Conservation (phyloP, 2,113 vertebrate genomes). For the Paramisgurnus dabryanus region DNA sequence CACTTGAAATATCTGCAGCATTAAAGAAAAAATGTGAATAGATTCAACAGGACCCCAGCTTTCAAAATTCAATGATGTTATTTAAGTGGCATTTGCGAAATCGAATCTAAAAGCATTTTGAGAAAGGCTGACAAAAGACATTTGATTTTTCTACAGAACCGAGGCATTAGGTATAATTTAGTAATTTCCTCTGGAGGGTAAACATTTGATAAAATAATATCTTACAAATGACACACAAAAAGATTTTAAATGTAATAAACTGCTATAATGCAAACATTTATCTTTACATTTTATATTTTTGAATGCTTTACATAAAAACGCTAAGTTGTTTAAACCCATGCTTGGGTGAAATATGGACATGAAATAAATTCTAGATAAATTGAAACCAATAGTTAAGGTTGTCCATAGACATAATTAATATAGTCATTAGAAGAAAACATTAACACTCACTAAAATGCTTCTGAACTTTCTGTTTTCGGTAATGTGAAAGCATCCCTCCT, state of each 20-base stretch:
- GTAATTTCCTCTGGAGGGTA: constrained; percentile 37
- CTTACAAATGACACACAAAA: constrained; percentile 16
- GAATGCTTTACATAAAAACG: not conserved
- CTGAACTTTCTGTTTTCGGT: constrained; percentile 97
- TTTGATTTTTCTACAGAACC: constrained; percentile 32
- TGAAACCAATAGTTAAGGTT: no score
- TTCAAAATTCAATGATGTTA: constrained; percentile 52
- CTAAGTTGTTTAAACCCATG: not conserved
- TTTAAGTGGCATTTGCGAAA: constrained; percentile 56
- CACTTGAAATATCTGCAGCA: constrained; percentile 23
- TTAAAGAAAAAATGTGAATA: constrained; percentile 28
- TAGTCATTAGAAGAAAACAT: constrained; percentile 51
- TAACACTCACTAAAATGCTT: constrained; percentile 90
- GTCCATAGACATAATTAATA: not conserved
- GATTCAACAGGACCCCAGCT: constrained; percentile 45
- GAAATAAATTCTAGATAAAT: no score
- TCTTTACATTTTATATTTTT: not conserved
- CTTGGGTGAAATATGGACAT: no score
- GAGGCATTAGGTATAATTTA: constrained; percentile 28
- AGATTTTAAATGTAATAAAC: constrained; percentile 26
- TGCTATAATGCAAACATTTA: constrained; percentile 23
- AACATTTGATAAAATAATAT: constrained; percentile 46
- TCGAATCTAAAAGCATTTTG: constrained; percentile 54
- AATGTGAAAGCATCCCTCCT: constrained; percentile 92
- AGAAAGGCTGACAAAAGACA: constrained; percentile 43